A percentile compares a stretch with the other conserved stretches of the same genome.
Conservation (phyloP, 2,797 vertebrate species). For the Yasuhikotakia modesta region DNA sequence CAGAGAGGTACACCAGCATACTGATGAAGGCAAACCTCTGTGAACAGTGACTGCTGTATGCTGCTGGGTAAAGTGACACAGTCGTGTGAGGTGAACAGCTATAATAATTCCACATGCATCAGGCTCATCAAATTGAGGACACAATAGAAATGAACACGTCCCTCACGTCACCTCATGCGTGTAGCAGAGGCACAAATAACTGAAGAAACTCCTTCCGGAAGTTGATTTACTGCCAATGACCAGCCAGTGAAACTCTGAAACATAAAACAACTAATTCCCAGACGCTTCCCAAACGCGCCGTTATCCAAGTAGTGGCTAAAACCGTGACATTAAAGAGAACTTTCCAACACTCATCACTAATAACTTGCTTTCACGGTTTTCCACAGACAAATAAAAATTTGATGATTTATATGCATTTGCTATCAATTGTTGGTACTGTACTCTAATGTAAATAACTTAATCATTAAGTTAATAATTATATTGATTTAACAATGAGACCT, state of each 20-base stretch:
- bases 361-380: neutral
- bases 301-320: neutral
- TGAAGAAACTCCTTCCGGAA: neutral
- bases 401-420: too few relatives aligned
- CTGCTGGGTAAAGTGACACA: constrained; percentile 43
- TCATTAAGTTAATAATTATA: too few relatives aligned
- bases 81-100: constrained; percentile 44
- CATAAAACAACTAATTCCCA: neutral
- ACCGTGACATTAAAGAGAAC: neutral
- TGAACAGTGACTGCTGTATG: constrained; percentile 44
- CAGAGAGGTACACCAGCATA: constrained; percentile 48
- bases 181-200: neutral
- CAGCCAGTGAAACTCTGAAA: neutral
- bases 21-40: constrained; percentile 49
- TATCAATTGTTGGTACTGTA: too few relatives aligned
- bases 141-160: constrained; percentile 38
- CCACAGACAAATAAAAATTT: neutral
- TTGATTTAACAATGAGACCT: too few relatives aligned
- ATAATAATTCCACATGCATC: constrained; percentile 43
- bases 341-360: neutral
- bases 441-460: too few relatives aligned
- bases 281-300: neutral
- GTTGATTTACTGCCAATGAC: neutral
- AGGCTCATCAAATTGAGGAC: constrained; percentile 9
- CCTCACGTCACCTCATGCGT: neutral